Conservation (phyloP, 2,797 vertebrate species). For the Sylvia borin region DNA sequence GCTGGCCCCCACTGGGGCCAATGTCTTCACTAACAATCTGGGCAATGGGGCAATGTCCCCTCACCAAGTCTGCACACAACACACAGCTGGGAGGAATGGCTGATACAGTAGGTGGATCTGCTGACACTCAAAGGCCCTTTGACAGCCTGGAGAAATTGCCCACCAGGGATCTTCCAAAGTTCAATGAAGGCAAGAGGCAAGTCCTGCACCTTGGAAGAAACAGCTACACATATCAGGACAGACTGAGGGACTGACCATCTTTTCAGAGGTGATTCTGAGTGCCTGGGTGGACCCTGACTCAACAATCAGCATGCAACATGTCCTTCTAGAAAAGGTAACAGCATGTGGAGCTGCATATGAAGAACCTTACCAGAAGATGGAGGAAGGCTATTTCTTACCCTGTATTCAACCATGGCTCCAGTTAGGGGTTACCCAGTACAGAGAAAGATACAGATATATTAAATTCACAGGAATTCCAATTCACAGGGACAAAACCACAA, state of each 20-base stretch:
- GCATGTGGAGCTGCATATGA: not conserved
- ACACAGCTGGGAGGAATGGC: not conserved
- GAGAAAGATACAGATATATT: not conserved
- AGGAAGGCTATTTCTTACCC: not conserved
- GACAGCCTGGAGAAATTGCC: not conserved
- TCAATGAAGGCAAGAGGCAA: not conserved
- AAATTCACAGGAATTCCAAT: not conserved
- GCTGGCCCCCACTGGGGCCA: no score
- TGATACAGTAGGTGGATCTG: not conserved
- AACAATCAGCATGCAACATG: not conserved
- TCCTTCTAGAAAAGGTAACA: not conserved
- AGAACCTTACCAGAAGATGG: not conserved
- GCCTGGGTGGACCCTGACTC: not conserved
- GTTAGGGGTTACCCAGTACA: not conserved
- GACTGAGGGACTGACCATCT: not conserved
- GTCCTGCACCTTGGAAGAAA: not conserved
- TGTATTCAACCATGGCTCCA: not conserved
- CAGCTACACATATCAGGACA: not conserved
- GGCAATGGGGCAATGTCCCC: accelerated
- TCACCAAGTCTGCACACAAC: not conserved
- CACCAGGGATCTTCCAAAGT: accelerated
- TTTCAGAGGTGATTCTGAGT: not conserved
- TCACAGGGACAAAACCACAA: not conserved
- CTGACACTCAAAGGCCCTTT: not conserved
- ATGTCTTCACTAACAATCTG: not conserved